Evolutionary conservation across 2,888 invertebrate genomes (phyloP), one percentile per base, ranked within the genome.

Genomic region (Parnassius smintheus): DNA sequence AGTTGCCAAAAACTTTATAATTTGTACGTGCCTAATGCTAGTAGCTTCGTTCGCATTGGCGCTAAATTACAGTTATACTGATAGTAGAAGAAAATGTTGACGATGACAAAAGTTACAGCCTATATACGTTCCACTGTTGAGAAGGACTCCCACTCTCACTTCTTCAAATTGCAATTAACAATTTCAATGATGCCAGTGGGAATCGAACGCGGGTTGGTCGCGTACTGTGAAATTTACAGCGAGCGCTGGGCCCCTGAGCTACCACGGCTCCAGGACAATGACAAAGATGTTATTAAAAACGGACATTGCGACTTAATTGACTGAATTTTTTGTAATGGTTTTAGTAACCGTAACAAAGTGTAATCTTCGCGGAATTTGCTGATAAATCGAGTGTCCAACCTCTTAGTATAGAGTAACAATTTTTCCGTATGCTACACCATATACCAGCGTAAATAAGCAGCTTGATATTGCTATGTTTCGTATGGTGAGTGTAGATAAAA

Each of bases 381-480:
- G 50, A 62, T 61, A 61, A 61, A 44, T 52, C n/a, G 58, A 54
- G 62, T 48, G 49, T 54, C 53, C 53, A 54, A 62, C 58, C 57
- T 57, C 46, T 0, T 12, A 9, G 35, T 22, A 2, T 18, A n/a
- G 25, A 42, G 42, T 48, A 44, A 41, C 18, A 50, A 22, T 44
- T 57, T 62, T 48, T 48, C 46, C 46, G 42, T 52, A 46, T 42
- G 41, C 1, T 18, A 18, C 1, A 18, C 18, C 18, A 18, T 18
- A 18, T 18, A 18, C 18, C 18, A 18, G 18, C 18, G 18, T 18
- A 18, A 18, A 18, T 18, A 18, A 18, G 18, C 18, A 18, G 18
- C 18, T 18, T 18, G 18, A 18, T 18, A 18, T 18, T 18, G 18
- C 18, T 18, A 18, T 18, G 18, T 18, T 18, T 18, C 18, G 18